Conservation (phyloP, 2,888 invertebrate species). For the Cephus pygmeus region DNA sequence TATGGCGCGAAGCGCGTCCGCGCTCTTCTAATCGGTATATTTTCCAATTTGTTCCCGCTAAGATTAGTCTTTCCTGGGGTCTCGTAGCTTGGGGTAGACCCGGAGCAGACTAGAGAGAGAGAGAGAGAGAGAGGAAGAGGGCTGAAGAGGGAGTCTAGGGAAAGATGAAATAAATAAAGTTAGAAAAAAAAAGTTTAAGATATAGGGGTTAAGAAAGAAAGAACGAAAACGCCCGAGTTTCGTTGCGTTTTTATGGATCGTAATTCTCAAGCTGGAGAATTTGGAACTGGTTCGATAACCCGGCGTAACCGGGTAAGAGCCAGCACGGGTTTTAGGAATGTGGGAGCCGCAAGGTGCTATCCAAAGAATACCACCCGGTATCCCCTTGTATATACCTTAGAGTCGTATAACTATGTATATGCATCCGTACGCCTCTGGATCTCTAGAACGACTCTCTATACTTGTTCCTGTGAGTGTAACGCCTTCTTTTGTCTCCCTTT, state of each 20-base stretch:
- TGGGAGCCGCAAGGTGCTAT: background rate
- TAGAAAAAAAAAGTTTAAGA: background rate
- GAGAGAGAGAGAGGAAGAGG: background rate
- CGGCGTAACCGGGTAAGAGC: conserved; percentile 1
- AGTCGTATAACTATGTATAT: background rate
- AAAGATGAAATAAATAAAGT: background rate
- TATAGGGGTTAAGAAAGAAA: conserved; percentile 1
- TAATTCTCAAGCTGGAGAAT: conserved; percentile 15
- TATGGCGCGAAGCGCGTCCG: background rate
- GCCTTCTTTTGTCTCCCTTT: background rate
- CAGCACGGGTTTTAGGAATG: background rate
- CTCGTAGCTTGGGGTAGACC: background rate
- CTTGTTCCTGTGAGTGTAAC: background rate
- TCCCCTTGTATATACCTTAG: background rate
- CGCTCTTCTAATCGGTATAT: conserved; percentile 20
- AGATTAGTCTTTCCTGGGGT: conserved; percentile 18
- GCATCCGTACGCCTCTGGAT: background rate
- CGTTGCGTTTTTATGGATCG: conserved; percentile 24
- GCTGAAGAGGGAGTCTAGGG: background rate
- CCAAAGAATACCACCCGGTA: background rate
- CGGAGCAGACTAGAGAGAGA: background rate
- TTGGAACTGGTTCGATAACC: conserved; percentile 18
- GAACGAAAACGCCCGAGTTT: conserved; percentile 11
- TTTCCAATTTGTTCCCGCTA: conserved; percentile 25
- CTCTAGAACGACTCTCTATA: background rate